Evolutionary conservation across 2,888 invertebrate species (phyloP).

Genomic region (Sarcophaga subvicina): DNA sequence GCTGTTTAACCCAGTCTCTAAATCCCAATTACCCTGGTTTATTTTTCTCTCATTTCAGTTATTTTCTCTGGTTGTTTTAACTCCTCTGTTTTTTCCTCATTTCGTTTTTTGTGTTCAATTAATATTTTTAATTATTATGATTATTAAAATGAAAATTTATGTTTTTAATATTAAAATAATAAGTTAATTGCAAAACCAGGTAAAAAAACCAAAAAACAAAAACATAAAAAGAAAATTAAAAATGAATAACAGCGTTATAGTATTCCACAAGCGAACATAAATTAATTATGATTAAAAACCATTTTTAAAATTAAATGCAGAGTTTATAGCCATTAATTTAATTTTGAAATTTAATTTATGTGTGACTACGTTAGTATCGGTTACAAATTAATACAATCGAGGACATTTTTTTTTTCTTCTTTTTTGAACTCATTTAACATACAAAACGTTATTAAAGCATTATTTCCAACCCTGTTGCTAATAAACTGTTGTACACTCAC

Average conservation of each 20-base stretch:
- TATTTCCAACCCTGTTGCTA: too few relatives aligned
- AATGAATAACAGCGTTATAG: slow-evolving; percentile 11
- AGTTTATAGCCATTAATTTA: slow-evolving; percentile 49
- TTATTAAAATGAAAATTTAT: slow-evolving; percentile 63
- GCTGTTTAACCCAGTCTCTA: slow-evolving; percentile 77
- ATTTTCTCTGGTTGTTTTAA: slow-evolving; percentile 15
- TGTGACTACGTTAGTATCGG: slow-evolving; percentile 20
- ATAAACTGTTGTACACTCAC: too few relatives aligned
- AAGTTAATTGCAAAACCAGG: slow-evolving; percentile 52
- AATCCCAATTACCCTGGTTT: slow-evolving; percentile 72
- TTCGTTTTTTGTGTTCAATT: slow-evolving; percentile 29
- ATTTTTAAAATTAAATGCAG: slow-evolving; percentile 35
- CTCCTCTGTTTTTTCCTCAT: slow-evolving; percentile 27
- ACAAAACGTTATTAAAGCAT: too few relatives aligned
- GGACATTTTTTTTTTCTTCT: neutral
- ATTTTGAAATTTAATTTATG: slow-evolving; percentile 36
- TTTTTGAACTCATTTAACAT: neutral
- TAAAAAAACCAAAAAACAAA: slow-evolving; percentile 10
- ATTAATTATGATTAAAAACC: slow-evolving; percentile 60
- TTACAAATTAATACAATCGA: slow-evolving; percentile 16
- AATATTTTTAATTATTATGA: slow-evolving; percentile 10
- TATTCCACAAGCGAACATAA: slow-evolving; percentile 64
- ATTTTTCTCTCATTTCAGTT: slow-evolving; percentile 61
- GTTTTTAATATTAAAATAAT: slow-evolving; percentile 56
- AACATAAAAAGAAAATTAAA: slow-evolving; percentile 35